phyloP scores from a whole-genome alignment of 2,797 vertebrate genomes.

The Harpagifer antarcticus region DNA sequence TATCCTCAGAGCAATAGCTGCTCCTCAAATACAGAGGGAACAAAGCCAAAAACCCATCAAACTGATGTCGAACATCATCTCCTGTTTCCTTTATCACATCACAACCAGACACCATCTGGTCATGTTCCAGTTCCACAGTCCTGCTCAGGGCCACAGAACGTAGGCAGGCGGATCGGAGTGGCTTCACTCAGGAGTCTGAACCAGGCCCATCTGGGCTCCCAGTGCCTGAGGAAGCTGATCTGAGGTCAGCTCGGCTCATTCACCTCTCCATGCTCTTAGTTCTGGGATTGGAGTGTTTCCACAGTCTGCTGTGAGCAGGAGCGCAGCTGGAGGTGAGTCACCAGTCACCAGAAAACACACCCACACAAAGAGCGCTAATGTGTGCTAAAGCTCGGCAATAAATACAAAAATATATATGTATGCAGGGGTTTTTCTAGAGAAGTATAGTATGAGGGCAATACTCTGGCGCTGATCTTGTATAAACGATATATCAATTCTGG shows the following conservation, averaged over 20 bases:
- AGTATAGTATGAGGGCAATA: too few species aligned
- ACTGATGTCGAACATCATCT: not conserved
- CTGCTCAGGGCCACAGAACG: slow-evolving; percentile 23
- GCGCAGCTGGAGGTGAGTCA: slow-evolving; percentile 43
- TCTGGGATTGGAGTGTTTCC: slow-evolving; percentile 27
- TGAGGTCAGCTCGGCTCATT: slow-evolving; percentile 28
- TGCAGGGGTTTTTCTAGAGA: too few species aligned
- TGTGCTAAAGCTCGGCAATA: too few species aligned
- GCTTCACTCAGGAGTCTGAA: not conserved
- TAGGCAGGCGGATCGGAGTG: slow-evolving; percentile 1
- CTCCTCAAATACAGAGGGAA: too few species aligned
- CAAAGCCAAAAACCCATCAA: not conserved
- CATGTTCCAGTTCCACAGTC: slow-evolving; percentile 23
- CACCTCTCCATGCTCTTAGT: slow-evolving; percentile 10
- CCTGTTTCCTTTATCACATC: slow-evolving; percentile 2
- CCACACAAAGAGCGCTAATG: too few species aligned
- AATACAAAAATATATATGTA: too few species aligned
- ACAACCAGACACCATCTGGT: slow-evolving; percentile 14
- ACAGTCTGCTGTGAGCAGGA: slow-evolving; percentile 31
- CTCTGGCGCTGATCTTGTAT: too few species aligned
- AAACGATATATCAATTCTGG: too few species aligned
- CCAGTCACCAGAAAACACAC: slow-evolving; percentile 30
- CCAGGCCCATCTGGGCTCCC: slow-evolving; percentile 17
- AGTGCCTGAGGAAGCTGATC: slow-evolving; percentile 24
- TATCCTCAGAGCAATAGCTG: too few species aligned